Base-by-base conservation (phyloP, 2,888 invertebrate species). In the Melanostoma scalare region DNA sequence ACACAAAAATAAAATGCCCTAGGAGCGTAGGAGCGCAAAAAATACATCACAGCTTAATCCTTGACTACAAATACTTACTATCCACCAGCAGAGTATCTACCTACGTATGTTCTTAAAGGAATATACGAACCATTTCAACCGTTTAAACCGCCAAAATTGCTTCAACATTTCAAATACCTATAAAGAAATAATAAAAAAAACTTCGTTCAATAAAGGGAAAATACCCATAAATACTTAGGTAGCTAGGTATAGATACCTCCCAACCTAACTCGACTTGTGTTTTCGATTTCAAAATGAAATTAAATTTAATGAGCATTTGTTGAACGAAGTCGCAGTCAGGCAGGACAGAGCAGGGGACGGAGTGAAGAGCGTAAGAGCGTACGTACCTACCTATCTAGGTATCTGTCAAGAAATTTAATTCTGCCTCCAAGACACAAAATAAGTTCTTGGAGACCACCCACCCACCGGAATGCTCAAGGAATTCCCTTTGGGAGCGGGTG, bases 231-330 rank as follows among this genome's bases (percentile, higher is more conserved):
- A 84, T 84, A 84, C 79, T 74, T 84, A 20, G 20, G 20, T 20
- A 20, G 20, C 1, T 20, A 20, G 20, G 20, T 20, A 20, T 20
- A 20, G 20, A 20, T 20, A 20, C 20, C 20, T 20, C 20, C 20
- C 20, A 20, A 20, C 20, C 20, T 20, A 20, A 20, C 20, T 20
- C 20, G 20, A 20, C 74, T 55, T 71, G 65, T 65, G 84, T 79
- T 84, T 84, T 84, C 84, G 84, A 84, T 84, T 84, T 84, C 84
- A 67, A 84, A 63, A 75, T 79, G 71, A 84, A 75, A 84, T 84
- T 84, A 84, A 84, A 79, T 84, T 84, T 84, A 84, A 84, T 84
- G 84, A 84, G 74, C 68, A 61, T 48, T 63, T 50, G 38, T 50
- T 58, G 53, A 33, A 50, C 67, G 48, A 58, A 50, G 53, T 33